A percentile compares a stretch with the other conserved stretches of the same genome.
These are phyloP conservation scores for Butorides virescens DNA, from an alignment of 2,113 vertebrate species.

Conservation along the genomic window DNA sequence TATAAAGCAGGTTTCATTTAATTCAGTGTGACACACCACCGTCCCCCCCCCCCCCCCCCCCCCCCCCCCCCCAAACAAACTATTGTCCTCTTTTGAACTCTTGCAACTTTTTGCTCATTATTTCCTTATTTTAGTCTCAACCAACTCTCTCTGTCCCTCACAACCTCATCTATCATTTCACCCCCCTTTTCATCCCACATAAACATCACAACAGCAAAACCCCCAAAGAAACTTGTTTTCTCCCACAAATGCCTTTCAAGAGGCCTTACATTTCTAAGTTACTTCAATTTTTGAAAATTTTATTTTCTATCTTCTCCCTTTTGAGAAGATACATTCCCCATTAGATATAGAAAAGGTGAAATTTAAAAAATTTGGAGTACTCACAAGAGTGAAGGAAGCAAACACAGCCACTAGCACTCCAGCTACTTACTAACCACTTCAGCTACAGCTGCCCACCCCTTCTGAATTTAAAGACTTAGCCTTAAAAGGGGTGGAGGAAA, in stretches of 20 bases:
- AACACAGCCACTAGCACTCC: not conserved
- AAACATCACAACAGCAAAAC: not conserved
- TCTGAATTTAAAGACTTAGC: not conserved
- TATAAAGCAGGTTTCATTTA: not conserved
- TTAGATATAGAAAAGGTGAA: not conserved
- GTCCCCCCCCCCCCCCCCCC: too few species aligned
- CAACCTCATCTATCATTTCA: not conserved
- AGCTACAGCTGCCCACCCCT: not conserved
- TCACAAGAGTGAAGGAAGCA: not conserved
- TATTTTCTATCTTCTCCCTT: not conserved
- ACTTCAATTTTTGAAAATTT: not conserved
- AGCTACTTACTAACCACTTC: not conserved
- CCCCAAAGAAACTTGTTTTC: not conserved
- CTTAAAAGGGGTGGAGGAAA: not conserved
- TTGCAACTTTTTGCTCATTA: not conserved
- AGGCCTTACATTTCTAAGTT: not conserved
- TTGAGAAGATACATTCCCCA: not conserved
- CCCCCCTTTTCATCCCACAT: not conserved
- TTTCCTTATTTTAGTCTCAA: not conserved
- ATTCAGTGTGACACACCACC: not conserved
- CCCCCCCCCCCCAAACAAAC: not conserved
- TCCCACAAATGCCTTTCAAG: not conserved
- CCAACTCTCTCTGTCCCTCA: not conserved
- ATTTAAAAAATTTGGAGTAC: not conserved
- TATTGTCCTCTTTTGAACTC: not conserved